Percentiles rank a stretch among this genome's conserved stretches.
Evolutionary conservation across 1,140 invertebrate genomes (phyloP).

Genomic region (Tetragonula clypearis): DNA sequence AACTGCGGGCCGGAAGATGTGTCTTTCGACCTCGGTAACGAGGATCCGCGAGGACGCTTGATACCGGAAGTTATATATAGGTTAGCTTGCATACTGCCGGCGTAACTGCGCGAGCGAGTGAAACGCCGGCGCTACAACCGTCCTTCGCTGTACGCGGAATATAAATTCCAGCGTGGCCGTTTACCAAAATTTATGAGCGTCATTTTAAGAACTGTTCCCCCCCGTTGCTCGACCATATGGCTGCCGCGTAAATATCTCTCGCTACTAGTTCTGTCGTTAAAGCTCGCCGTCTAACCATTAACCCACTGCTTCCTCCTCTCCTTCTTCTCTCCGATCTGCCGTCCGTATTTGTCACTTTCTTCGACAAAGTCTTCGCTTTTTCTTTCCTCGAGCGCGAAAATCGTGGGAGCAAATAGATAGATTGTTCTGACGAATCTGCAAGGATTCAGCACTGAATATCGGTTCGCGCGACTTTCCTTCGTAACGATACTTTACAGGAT

Average conservation of each 20-base stretch:
- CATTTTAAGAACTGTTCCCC: conserved; percentile 72
- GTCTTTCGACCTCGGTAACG: conserved; percentile 36
- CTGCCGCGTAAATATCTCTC: conserved; percentile 66
- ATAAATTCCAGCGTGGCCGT: conserved; percentile 67
- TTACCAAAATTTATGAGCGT: conserved; percentile 71
- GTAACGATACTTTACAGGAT: too few species aligned
- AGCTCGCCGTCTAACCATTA: conserved; percentile 49
- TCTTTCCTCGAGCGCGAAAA: too few species aligned
- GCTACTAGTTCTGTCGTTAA: conserved; percentile 50
- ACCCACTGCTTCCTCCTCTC: background rate
- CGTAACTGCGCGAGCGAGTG: conserved; percentile 50
- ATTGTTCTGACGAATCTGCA: too few species aligned
- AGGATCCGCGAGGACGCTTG: conserved; percentile 44
- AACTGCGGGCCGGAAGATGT: conserved; percentile 3
- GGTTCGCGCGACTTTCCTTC: too few species aligned
- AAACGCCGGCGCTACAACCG: conserved; percentile 27
- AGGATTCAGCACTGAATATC: too few species aligned
- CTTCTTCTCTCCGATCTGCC: too few species aligned
- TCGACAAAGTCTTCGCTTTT: too few species aligned
- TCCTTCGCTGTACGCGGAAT: conserved; percentile 55
- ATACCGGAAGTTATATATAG: conserved; percentile 56
- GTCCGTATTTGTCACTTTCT: background rate
- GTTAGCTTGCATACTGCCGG: conserved; percentile 38
- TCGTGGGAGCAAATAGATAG: too few species aligned
- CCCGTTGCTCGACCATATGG: conserved; percentile 67